Evolutionary conservation across 2,113 vertebrate genomes (phyloP).

Genomic region (Clupea harengus): DNA sequence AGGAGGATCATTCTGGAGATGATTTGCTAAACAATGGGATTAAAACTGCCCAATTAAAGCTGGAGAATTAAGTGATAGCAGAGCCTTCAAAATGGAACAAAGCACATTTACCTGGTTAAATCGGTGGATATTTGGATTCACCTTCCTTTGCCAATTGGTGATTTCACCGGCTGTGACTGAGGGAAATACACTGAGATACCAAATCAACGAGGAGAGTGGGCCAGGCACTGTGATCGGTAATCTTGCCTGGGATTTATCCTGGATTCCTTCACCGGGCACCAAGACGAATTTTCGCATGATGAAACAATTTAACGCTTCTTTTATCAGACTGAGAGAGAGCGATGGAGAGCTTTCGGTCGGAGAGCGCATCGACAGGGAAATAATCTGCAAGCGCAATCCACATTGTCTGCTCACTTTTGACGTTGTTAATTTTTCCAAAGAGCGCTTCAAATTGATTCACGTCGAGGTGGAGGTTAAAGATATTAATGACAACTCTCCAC

Average conservation of each 20-base stretch:
- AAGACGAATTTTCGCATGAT: constrained; percentile 84
- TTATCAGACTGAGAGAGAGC: constrained; percentile 85
- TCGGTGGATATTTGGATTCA: constrained; percentile 63
- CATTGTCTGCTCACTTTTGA: constrained; percentile 90
- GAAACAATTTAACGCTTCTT: constrained; percentile 91
- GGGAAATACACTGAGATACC: constrained; percentile 87
- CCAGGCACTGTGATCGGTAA: constrained; percentile 91
- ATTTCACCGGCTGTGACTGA: constrained; percentile 59
- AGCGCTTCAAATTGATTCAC: constrained; percentile 88
- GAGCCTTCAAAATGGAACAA: constrained; percentile 51
- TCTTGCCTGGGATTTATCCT: constrained; percentile 87
- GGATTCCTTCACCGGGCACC: constrained; percentile 76
- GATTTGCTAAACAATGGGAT: constrained; percentile 47
- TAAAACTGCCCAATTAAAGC: constrained; percentile 47
- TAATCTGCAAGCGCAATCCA: constrained; percentile 79
- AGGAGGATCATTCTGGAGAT: constrained; percentile 13
- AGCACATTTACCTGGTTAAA: constrained; percentile 61
- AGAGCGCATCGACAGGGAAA: constrained; percentile 88
- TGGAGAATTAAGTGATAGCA: constrained; percentile 23
- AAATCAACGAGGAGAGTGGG: constrained; percentile 86
- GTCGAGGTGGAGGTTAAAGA: constrained; percentile 93
- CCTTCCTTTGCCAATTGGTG: constrained; percentile 55
- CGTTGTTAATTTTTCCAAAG: constrained; percentile 89
- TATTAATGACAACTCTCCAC: constrained; percentile 90
- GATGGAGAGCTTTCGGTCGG: constrained; percentile 88